Evolutionary conservation across 2,113 vertebrate species (phyloP).

Genomic region (Tylochromis polylepis): DNA sequence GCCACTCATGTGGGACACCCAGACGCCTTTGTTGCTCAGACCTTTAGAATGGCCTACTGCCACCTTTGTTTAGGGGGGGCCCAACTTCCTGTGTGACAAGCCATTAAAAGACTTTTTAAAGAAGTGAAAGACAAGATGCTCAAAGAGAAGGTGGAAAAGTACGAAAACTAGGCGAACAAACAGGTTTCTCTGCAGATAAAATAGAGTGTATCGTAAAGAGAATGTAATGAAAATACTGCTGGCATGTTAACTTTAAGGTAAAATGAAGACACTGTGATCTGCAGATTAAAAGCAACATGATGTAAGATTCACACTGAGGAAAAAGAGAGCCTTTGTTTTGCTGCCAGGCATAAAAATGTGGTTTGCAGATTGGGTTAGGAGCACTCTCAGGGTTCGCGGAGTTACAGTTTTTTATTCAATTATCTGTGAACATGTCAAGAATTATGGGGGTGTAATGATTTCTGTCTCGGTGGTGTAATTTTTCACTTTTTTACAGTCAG

Average conservation of each 20-base stretch:
- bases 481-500: neutral
- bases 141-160: neutral
- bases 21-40: slow-evolving; percentile 34
- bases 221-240: neutral
- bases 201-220: neutral
- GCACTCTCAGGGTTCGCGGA: neutral
- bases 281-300: neutral
- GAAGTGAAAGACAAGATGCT: neutral
- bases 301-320: neutral
- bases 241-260: neutral
- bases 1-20: slow-evolving; percentile 12
- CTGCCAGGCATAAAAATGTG: neutral
- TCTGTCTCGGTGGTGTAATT: neutral
- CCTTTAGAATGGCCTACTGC: slow-evolving; percentile 12
- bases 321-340: neutral
- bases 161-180: neutral
- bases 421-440: neutral
- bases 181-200: neutral
- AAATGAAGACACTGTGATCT: neutral
- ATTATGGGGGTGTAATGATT: neutral
- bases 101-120: slow-evolving; percentile 40
- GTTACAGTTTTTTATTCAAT: neutral
- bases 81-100: slow-evolving; percentile 45
- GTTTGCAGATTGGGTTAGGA: neutral
- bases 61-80: slow-evolving; percentile 42